Conservation (phyloP, 2,888 invertebrate species). For the Amorpha juglandis region DNA sequence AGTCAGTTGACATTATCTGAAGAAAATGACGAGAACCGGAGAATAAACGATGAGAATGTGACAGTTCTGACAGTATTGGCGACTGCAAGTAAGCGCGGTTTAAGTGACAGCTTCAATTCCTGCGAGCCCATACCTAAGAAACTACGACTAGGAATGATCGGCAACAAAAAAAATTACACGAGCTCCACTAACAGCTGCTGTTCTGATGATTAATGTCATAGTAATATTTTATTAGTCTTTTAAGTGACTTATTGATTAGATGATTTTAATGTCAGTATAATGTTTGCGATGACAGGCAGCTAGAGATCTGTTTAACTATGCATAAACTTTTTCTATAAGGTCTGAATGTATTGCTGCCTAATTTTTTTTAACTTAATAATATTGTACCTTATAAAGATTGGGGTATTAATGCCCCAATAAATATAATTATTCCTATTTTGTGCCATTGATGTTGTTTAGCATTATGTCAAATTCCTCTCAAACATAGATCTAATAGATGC, state of each 20-base stretch:
- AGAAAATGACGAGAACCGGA: slow-evolving; percentile 60
- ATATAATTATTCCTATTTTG: background rate
- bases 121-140: slow-evolving; percentile 71
- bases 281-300: background rate
- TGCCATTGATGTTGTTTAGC: background rate
- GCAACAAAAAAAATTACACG: slow-evolving; percentile 54
- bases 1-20: slow-evolving; percentile 49
- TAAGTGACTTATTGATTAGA: background rate
- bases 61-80: slow-evolving; percentile 54
- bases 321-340: background rate
- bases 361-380: background rate
- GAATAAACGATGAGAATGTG: slow-evolving; percentile 44
- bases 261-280: background rate
- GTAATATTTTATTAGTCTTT: background rate
- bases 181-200: slow-evolving; percentile 63
- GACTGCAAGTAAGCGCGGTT: slow-evolving; percentile 56
- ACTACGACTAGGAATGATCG: slow-evolving; percentile 47
- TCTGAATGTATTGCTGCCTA: background rate
- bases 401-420: too few species aligned
- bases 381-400: background rate
- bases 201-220: slow-evolving; percentile 44
- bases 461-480: background rate
- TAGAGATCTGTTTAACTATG: background rate
- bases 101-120: slow-evolving; percentile 62
- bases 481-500: too few species aligned